phyloP scores from a whole-genome alignment of 2,113 vertebrate genomes.

The Tor tambroides region DNA sequence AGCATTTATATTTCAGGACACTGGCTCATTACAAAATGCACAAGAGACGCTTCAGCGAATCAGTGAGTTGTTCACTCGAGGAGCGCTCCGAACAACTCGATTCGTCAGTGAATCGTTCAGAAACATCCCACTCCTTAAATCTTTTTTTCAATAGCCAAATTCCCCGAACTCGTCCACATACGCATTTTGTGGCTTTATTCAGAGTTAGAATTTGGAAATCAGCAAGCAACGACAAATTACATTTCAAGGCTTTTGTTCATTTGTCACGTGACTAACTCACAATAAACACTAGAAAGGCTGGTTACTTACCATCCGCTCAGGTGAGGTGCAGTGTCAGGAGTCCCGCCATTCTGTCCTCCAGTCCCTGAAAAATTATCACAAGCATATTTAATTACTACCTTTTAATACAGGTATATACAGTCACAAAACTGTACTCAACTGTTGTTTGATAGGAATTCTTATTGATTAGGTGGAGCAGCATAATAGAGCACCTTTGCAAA shows the following conservation, averaged over 20 bases:
- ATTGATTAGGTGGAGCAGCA: background rate
- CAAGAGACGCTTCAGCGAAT: background rate
- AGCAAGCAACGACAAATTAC: background rate
- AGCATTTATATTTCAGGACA: background rate
- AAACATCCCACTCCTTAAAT: background rate
- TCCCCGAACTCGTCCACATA: background rate
- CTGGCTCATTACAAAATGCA: background rate
- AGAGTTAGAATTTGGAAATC: background rate
- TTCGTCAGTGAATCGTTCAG: background rate
- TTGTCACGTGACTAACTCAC: background rate
- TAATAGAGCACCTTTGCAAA: background rate
- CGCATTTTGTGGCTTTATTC: background rate
- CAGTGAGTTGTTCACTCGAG: background rate
- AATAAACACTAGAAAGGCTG: background rate
- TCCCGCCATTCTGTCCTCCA: slow-evolving; percentile 86
- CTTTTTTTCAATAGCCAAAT: background rate
- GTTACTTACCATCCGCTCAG: slow-evolving; percentile 78
- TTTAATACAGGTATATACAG: no score
- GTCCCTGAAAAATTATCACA: slow-evolving; percentile 66
- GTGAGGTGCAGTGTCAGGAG: slow-evolving; percentile 81
- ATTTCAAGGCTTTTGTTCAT: background rate
- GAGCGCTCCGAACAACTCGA: background rate
- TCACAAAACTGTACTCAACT: background rate
- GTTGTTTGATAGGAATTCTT: background rate
- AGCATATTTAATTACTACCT: background rate